A percentile compares a stretch with the other conserved stretches of the same genome.
Conservation (phyloP, 2,888 invertebrate species). For the Rotaria socialis region DNA sequence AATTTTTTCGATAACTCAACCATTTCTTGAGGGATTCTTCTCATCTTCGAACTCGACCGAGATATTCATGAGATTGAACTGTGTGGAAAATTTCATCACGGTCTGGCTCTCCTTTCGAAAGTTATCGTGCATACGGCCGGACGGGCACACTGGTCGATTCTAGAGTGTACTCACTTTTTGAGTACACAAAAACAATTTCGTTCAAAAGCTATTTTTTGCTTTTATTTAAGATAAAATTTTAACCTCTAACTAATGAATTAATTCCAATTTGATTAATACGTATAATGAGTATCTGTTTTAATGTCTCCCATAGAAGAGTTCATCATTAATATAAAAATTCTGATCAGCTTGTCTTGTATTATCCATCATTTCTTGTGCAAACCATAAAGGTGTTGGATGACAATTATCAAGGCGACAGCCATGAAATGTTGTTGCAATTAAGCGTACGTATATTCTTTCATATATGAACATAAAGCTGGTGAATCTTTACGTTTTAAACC, state of each 20-base stretch:
- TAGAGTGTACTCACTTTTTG: too few relatives aligned
- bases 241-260: conserved; percentile 77
- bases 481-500: conserved; percentile 71
- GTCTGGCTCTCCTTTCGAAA: too few relatives aligned
- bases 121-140: too few relatives aligned
- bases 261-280: conserved; percentile 93
- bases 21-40: too few relatives aligned
- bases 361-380: conserved; percentile 77
- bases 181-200: too few relatives aligned
- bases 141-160: too few relatives aligned
- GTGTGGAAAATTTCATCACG: too few relatives aligned
- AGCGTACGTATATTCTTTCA: conserved; percentile 84
- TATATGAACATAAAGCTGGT: conserved; percentile 87
- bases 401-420: conserved; percentile 95
- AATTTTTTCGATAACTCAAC: too few relatives aligned
- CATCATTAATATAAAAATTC: conserved; percentile 90
- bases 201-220: too few relatives aligned
- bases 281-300: conserved; percentile 87
- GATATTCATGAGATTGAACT: too few relatives aligned
- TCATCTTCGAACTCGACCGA: too few relatives aligned
- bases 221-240: too few relatives aligned
- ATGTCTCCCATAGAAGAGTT: conserved; percentile 94
- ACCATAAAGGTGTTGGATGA: conserved; percentile 93
- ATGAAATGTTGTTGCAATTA: conserved; percentile 83
- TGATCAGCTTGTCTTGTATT: conserved; percentile 77